phyloP scores from a whole-genome alignment of 2,797 vertebrate genomes.

The Champsocephalus esox region DNA sequence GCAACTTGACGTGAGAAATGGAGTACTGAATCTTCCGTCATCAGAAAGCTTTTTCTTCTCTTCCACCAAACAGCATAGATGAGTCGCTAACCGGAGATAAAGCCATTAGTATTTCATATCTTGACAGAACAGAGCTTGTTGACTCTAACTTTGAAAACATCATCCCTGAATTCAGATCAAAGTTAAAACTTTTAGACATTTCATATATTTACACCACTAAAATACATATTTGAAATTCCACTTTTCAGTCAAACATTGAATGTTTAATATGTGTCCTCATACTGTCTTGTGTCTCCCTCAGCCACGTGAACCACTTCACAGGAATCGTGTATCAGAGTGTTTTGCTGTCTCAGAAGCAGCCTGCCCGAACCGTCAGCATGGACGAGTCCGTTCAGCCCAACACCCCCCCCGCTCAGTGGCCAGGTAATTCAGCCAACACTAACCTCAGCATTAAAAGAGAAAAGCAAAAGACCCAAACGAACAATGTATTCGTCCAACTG shows the following conservation, averaged over 20 bases:
- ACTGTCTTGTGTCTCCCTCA: constrained; percentile 64
- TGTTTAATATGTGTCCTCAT: constrained; percentile 30
- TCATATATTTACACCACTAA: constrained; percentile 42
- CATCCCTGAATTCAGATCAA: constrained; percentile 28
- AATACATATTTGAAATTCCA: not conserved
- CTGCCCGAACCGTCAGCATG: constrained; percentile 86
- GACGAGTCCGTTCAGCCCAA: constrained; percentile 93
- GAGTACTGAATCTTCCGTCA: constrained; percentile 19
- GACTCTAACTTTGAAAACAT: constrained; percentile 25
- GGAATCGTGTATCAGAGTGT: constrained; percentile 95
- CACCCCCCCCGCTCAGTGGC: constrained; percentile 95
- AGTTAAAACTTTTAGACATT: constrained; percentile 30
- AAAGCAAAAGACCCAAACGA: not conserved
- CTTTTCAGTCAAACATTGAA: constrained; percentile 30
- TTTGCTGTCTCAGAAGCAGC: constrained; percentile 89
- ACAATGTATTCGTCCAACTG: not conserved
- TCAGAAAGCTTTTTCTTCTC: constrained; percentile 23
- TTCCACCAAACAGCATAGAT: constrained; percentile 20
- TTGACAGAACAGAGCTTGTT: constrained; percentile 22
- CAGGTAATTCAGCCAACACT: constrained; percentile 85
- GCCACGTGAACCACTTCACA: constrained; percentile 95
- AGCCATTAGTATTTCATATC: constrained; percentile 49
- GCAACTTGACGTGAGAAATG: constrained; percentile 28
- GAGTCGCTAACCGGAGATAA: constrained; percentile 21
- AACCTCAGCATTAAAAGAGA: not conserved